phyloP scores from a whole-genome alignment of 2,113 vertebrate species.

The Rhipidura dahli region DNA sequence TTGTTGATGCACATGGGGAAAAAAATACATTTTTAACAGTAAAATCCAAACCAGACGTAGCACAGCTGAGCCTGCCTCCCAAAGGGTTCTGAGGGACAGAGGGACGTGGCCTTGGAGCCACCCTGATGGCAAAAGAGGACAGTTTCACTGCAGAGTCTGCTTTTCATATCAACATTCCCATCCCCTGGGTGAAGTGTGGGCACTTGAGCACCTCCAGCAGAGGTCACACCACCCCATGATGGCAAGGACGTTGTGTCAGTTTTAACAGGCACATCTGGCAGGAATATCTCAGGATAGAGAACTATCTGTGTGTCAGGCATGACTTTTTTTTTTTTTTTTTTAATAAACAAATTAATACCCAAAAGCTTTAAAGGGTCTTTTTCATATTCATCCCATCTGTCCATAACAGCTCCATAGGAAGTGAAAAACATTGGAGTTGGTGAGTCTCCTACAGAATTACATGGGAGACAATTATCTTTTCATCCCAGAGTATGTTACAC shows the following conservation, averaged over 20 bases:
- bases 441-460: background rate
- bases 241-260: background rate
- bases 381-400: background rate
- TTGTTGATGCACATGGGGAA: background rate
- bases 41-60: background rate
- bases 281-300: background rate
- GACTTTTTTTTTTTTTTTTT: too few species aligned
- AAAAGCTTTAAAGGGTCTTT: background rate
- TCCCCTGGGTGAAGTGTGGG: background rate
- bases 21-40: background rate
- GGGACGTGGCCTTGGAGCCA: rapidly evolving
- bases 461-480: background rate
- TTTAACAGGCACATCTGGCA: background rate
- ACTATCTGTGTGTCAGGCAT: background rate
- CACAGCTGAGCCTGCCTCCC: background rate
- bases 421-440: background rate
- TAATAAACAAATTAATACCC: background rate
- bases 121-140: background rate
- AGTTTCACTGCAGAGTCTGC: rapidly evolving
- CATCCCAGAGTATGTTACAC: background rate
- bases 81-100: background rate
- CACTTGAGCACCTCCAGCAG: background rate
- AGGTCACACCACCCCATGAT: rapidly evolving
- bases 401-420: background rate
- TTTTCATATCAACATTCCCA: background rate